These are phyloP conservation scores for Pseudocheirus occidentalis DNA, from an alignment of 2,797 vertebrate species.

Conservation along the genomic window DNA sequence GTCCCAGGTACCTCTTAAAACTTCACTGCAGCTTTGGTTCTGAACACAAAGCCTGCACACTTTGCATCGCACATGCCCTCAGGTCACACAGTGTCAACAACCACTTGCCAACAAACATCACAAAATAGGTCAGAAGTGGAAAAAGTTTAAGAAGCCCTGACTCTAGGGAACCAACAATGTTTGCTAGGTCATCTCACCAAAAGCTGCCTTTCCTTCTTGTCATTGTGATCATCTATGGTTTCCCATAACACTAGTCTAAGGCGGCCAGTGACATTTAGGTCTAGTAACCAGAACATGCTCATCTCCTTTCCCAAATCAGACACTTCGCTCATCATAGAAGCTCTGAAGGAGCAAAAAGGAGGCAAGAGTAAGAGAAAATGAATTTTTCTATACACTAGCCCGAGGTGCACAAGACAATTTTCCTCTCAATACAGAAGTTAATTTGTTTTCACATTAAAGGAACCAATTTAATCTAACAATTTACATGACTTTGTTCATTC, in stretches of 20 bases:
- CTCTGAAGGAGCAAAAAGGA: not conserved
- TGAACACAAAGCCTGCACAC: too few species aligned
- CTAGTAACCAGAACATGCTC: not conserved
- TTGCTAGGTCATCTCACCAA: not conserved
- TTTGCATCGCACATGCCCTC: too few species aligned
- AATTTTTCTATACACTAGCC: not conserved
- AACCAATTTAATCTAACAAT: constrained; percentile 3
- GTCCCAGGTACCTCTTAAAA: too few species aligned
- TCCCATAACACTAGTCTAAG: not conserved
- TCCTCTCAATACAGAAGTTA: not conserved
- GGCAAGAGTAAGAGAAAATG: not conserved
- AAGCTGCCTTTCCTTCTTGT: not conserved
- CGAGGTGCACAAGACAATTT: not conserved
- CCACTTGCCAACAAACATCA: too few species aligned
- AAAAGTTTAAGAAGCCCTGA: too few species aligned
- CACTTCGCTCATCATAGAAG: not conserved
- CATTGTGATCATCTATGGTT: not conserved
- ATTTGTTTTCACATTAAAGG: not conserved
- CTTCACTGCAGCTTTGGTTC: too few species aligned
- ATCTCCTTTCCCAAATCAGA: not conserved
- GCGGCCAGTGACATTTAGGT: not conserved
- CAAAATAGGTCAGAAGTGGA: too few species aligned
- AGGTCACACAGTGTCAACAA: too few species aligned
- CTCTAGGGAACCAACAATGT: not conserved
- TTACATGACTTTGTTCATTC: not conserved